phyloP scores from a whole-genome alignment of 2,797 vertebrate species.

The Hirundo rustica region DNA sequence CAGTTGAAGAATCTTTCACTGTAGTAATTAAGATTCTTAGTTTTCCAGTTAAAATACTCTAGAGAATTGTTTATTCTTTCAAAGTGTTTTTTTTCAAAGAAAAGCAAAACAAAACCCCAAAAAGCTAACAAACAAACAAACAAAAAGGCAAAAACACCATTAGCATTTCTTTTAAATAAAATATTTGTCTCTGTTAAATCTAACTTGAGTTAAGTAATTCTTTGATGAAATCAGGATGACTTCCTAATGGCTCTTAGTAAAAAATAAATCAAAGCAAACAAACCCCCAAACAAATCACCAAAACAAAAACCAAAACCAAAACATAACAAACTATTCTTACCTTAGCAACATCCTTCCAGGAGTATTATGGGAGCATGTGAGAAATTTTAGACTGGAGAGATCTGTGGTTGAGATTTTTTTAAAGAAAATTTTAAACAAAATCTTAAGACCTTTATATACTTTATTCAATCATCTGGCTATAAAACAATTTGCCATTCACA shows the following conservation, averaged over 20 bases:
- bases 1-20: not conserved
- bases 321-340: not conserved
- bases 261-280: not conserved
- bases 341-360: not conserved
- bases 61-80: not conserved
- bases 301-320: not conserved
- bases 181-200: not conserved
- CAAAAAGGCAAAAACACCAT: not conserved
- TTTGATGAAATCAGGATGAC: not conserved
- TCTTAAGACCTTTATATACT: not conserved
- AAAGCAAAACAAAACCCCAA: not conserved
- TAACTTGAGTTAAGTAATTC: not conserved
- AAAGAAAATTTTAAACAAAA: not conserved
- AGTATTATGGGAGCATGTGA: not conserved
- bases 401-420: not conserved
- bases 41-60: not conserved
- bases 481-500: not conserved
- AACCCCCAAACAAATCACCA: not conserved
- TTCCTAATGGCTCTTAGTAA: not conserved
- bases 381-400: not conserved
- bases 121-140: not conserved
- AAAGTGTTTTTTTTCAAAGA: not conserved
- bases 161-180: not conserved
- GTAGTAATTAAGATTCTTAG: conserved; percentile 17
- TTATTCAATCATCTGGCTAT: not conserved